Base-by-base conservation (phyloP, 1,140 invertebrate genomes). In the Dolichoris vasculosae region DNA sequence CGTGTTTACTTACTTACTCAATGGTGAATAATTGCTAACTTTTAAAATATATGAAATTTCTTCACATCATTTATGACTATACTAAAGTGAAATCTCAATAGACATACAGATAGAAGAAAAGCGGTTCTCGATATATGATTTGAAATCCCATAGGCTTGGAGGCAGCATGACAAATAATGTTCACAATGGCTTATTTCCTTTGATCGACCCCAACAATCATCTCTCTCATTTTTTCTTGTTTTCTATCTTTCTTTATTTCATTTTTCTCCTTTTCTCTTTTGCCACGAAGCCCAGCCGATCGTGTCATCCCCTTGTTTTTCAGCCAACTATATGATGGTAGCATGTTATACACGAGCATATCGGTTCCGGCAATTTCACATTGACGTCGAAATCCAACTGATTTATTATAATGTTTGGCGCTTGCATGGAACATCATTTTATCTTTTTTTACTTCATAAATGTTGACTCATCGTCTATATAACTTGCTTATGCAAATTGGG, bases 331-430 rank as follows among this genome's bases (percentile, higher is more conserved):
- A 67, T 46, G 38, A 82, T 64, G 43, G 11, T 20, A 73, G 17
- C 89, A 87, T 92, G 91, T 91, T 92, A 92, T 91, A 92, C 91
- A 90, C 89, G 91, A 89, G 90, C 89, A 92, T 90, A 92, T 93
- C 91, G 90, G 92, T 93, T 92, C 92, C 91, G 91, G 91, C 91
- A 92, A 93, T 93, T 93, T 93, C 90, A 93, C 89, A 93, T 92
- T 91, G 90, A 89, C 88, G 89, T 93, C 90, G 89, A 88, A 89
- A 86, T 9, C 46, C 7, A 79, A 87, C 88, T 92, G 92, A 92
- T 92, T 93, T 93, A 93, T 93, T 91, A 90, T 92, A 92, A 92
- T 91, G 90, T 90, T 92, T 90, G 89, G 87, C 87, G 88, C 89
- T 91, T 88, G 80, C 82, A 63, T 46, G 35, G 51, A 17, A 80